phyloP scores from a whole-genome alignment of 2,113 vertebrate species.

The Cettia cetti region DNA sequence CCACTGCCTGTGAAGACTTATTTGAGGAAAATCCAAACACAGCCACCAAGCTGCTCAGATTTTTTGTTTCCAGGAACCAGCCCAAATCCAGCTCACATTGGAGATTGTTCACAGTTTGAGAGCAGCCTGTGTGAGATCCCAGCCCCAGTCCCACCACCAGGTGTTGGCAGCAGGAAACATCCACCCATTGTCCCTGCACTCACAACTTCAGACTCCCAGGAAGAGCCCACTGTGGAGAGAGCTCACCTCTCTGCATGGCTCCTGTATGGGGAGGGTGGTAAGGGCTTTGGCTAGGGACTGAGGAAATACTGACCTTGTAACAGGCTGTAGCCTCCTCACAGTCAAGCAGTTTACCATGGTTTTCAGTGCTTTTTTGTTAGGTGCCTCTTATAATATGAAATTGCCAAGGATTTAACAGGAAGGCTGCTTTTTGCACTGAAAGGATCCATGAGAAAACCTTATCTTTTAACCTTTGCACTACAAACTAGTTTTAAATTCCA shows the following conservation, averaged over 20 bases:
- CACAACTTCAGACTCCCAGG: fast-evolving
- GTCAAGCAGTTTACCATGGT: not conserved
- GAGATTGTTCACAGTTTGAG: not conserved
- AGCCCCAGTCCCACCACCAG: not conserved
- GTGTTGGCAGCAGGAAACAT: not conserved
- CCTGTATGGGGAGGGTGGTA: fast-evolving
- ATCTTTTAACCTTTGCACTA: not conserved
- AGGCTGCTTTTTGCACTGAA: not conserved
- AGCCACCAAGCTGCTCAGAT: not conserved
- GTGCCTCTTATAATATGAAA: not conserved
- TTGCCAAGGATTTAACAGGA: not conserved
- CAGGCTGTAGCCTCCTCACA: not conserved
- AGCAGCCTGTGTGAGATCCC: not conserved
- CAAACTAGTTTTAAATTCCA: not conserved
- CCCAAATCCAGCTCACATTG: not conserved
- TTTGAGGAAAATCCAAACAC: not conserved
- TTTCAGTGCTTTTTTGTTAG: not conserved
- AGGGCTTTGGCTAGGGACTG: too few relatives aligned
- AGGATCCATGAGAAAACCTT: not conserved
- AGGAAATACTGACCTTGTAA: not conserved
- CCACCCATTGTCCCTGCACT: not conserved
- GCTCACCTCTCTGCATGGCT: not conserved
- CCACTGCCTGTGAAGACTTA: not conserved
- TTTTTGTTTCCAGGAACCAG: not conserved
- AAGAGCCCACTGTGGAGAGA: not conserved